Conservation (phyloP, 2,888 invertebrate species). For the Thera britannica region DNA sequence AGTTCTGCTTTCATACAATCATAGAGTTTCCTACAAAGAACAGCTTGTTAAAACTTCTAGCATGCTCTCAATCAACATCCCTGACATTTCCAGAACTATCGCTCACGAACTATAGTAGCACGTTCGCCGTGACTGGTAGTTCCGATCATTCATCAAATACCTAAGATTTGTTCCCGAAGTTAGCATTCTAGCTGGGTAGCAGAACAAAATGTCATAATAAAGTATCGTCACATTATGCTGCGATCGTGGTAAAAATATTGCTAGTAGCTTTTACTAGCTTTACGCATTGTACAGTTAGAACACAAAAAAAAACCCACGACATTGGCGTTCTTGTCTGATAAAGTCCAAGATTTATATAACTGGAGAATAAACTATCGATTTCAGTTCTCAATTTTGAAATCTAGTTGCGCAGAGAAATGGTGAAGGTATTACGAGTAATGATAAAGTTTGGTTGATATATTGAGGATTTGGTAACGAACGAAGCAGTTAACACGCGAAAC, state of each 20-base stretch:
- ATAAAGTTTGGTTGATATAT: slow-evolving; percentile 27
- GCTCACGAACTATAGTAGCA: slow-evolving; percentile 19
- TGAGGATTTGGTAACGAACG: slow-evolving; percentile 7
- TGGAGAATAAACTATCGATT: slow-evolving; percentile 28
- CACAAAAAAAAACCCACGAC: too few relatives aligned
- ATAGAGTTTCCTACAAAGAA: neutral
- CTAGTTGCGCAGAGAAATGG: slow-evolving; percentile 21
- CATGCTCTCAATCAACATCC: slow-evolving; percentile 1
- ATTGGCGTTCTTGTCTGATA: too few relatives aligned
- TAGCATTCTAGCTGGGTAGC: slow-evolving; percentile 30
- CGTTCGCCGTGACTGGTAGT: slow-evolving; percentile 24
- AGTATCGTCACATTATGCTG: slow-evolving; percentile 10
- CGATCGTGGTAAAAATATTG: neutral
- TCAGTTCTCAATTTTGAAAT: slow-evolving; percentile 32
- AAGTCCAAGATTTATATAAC: neutral
- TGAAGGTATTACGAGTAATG: slow-evolving; percentile 9
- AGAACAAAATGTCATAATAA: slow-evolving; percentile 17
- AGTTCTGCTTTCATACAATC: neutral
- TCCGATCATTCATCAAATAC: slow-evolving; percentile 32
- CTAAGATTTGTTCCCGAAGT: slow-evolving; percentile 32
- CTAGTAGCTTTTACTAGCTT: neutral
- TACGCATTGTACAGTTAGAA: too few relatives aligned
- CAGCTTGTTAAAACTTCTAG: slow-evolving; percentile 18
- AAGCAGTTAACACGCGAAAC: slow-evolving; percentile 1
- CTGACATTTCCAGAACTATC: slow-evolving; percentile 22